Conservation (phyloP, 1,140 invertebrate genomes). For the Magallana gigas region DNA sequence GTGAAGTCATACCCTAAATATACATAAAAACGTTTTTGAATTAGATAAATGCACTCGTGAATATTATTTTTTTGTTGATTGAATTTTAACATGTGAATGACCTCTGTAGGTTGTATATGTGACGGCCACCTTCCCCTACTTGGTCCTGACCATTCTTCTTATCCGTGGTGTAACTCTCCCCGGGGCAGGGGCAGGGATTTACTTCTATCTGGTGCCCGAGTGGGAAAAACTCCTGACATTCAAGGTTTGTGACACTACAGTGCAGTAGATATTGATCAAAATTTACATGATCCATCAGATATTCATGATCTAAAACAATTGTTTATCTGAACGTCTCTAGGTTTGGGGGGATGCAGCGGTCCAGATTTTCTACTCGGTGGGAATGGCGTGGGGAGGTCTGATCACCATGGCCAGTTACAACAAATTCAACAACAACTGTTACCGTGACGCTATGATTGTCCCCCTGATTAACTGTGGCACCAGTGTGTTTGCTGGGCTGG, state of each 20-base stretch:
- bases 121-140: slow-evolving; percentile 90
- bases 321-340: slow-evolving; percentile 47
- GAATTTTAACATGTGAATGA: neutral
- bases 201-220: slow-evolving; percentile 81
- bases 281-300: too few species aligned
- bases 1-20: neutral
- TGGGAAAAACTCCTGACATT: slow-evolving; percentile 62
- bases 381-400: slow-evolving; percentile 78
- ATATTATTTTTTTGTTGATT: too few species aligned
- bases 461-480: slow-evolving; percentile 97
- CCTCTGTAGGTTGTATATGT: slow-evolving; percentile 85
- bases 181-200: slow-evolving; percentile 87
- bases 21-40: too few species aligned
- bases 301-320: too few species aligned
- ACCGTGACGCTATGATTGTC: slow-evolving; percentile 92
- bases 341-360: slow-evolving; percentile 78
- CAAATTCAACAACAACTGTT: slow-evolving; percentile 75
- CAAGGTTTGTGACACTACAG: slow-evolving; percentile 43
- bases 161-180: slow-evolving; percentile 89
- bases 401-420: slow-evolving; percentile 79
- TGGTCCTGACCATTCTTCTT: slow-evolving; percentile 89
- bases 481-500: slow-evolving; percentile 98
- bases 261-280: too few species aligned
- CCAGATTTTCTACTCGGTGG: slow-evolving; percentile 78
- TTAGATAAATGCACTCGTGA: too few species aligned